Evolutionary conservation across 2,888 invertebrate genomes (phyloP).

Genomic region (Leptinotarsa juncta): DNA sequence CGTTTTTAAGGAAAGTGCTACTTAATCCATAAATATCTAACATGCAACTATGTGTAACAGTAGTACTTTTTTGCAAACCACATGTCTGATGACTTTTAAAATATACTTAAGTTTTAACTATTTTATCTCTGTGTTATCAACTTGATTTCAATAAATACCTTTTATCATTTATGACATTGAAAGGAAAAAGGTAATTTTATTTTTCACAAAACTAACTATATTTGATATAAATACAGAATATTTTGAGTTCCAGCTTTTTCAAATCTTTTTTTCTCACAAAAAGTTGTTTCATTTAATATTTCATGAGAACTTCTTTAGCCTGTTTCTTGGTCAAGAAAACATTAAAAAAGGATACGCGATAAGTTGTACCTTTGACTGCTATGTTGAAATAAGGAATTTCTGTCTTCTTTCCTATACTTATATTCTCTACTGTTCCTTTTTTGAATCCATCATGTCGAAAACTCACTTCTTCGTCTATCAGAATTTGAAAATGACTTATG

Average conservation of each 20-base stretch:
- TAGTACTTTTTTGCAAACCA: too few relatives aligned
- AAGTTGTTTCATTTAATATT: not conserved
- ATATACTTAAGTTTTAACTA: too few relatives aligned
- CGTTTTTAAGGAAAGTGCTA: too few relatives aligned
- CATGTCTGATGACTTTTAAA: too few relatives aligned
- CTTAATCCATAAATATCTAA: too few relatives aligned
- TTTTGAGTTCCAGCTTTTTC: not conserved
- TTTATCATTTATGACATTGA: too few relatives aligned
- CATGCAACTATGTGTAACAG: too few relatives aligned
- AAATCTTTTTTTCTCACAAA: not conserved
- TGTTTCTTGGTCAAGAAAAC: constrained; percentile 34
- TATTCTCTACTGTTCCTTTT: constrained; percentile 41
- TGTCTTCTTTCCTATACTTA: constrained; percentile 30
- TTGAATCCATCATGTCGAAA: constrained; percentile 43
- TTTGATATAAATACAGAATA: not conserved
- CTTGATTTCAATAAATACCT: too few relatives aligned
- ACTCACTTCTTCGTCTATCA: constrained; percentile 43
- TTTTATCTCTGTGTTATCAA: too few relatives aligned
- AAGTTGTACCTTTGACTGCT: constrained; percentile 25
- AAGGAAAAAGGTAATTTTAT: too few relatives aligned
- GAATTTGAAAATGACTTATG: constrained; percentile 37
- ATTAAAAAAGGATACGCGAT: constrained; percentile 34
- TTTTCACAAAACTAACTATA: not conserved
- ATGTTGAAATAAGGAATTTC: constrained; percentile 42
- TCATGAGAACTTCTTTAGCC: constrained; percentile 26